Base-by-base conservation (phyloP, 92 coral and sea anemone species). In the Epizoanthus scotinus region DNA sequence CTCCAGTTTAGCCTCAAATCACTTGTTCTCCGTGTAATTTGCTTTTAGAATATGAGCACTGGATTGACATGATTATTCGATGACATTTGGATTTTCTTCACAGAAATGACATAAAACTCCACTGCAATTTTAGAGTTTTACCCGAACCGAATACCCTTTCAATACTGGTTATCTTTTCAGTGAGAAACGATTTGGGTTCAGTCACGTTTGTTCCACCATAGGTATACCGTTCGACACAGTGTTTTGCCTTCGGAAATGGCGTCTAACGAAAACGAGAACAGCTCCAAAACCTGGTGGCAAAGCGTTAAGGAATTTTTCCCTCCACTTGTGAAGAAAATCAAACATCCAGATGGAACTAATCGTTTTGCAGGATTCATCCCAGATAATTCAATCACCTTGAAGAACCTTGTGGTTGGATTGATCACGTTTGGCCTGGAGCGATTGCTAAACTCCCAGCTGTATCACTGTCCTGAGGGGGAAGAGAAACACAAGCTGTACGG, bases 341-440 rank as follows among this genome's bases (percentile, higher is more conserved):
- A 57, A 21, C 7, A 57, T 57, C 20, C 26, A 4, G 62, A 57
- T 57, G 62, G 62, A 71, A 47, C 78, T 18, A 42, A 18, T 6
- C 54, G 78, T 6, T 24, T 47, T 21, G 14, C 50, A 0, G 87
- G 83, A 40, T 15, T 84, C 74, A 2, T 84, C 27, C 19, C 75
- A 1, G 87, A 84, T 82, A 75, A 84, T 44, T 21, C 55, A 2
- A 56, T 77, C 67, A 84, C 83, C 17, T 67, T 84, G 17, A 84
- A 67, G 83, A 84, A 84, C 36, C 83, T 84, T 31, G 58, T 77
- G 60, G 5, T 77, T 9, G 66, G 83, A 17, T 62, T 71, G 12
- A 77, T 84, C 15, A 50, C 70, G 5, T 61, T 50, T 1, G 65
- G 87, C 3, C 68, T 84, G 42, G 52, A 84, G 87, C 6, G 65